These are phyloP conservation scores for Mus spretus DNA, from an alignment of 2,797 vertebrate genomes.

Conservation along the genomic window DNA sequence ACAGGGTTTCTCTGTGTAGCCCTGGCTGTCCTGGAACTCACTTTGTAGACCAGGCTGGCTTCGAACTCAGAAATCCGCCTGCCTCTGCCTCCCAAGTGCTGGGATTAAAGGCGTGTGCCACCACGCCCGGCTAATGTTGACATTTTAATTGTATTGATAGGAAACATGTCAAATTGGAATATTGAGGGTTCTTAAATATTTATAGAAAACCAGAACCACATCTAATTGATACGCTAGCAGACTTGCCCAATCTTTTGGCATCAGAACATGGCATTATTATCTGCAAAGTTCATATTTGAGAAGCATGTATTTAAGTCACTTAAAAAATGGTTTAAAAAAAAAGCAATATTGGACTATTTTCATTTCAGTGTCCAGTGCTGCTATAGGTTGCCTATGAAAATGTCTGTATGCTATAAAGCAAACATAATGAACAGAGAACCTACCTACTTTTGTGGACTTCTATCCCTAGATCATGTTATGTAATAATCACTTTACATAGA, in stretches of 20 bases:
- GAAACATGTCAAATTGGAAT: constrained; percentile 40
- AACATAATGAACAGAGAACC: neutral
- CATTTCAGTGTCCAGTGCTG: neutral
- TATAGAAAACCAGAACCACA: neutral
- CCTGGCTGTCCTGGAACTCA: too few species aligned
- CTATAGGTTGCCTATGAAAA: neutral
- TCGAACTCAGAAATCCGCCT: too few species aligned
- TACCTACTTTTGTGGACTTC: neutral
- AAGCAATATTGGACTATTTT: neutral
- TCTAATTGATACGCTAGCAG: neutral
- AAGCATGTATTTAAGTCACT: neutral
- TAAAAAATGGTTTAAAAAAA: neutral
- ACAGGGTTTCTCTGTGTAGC: too few species aligned
- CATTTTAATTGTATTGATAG: constrained; percentile 33
- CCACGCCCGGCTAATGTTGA: neutral
- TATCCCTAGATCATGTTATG: neutral
- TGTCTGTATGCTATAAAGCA: constrained; percentile 28
- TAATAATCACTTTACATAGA: neutral
- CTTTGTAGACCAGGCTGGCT: too few species aligned
- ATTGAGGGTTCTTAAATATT: neutral
- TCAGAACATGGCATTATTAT: neutral
- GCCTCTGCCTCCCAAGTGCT: too few species aligned
- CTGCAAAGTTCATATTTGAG: neutral
- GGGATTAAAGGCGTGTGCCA: too few species aligned
- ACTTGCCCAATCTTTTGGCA: neutral